Base-by-base conservation (phyloP, 2,888 invertebrate genomes). In the Lasioglossum marginatum region DNA sequence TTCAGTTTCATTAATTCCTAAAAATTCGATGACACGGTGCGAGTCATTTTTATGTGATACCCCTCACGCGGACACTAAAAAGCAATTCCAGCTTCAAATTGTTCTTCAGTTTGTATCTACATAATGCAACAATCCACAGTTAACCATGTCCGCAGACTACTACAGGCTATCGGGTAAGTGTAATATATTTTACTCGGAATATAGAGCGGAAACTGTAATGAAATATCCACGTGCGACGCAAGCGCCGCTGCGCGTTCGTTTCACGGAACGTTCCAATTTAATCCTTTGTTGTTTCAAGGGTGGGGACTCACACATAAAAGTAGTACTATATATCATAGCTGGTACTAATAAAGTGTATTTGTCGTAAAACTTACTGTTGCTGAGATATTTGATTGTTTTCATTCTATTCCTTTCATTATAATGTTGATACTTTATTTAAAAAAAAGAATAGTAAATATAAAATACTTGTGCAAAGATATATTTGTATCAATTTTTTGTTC, bases 1-100 rank as follows among this genome's bases (percentile, higher is more conserved):
- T 95, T 95, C 76, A 95, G 93, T 95, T 95, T 95, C 95, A 95
- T 95, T 88, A 94, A 95, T 92, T 73, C 88, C 87, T 91, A 90
- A 79, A 88, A 86, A 87, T 81, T 79, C 63, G 83, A 70, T 82
- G 73, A 73, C 81, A 86, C 86, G 52, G 70, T 82, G 80, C 43
- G 77, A 91, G 84, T 91, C 91, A 91, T 91, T 90, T 91, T 91
- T 77, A 71, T 76, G 77, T 79, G 77, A 83, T 85, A 88, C 77
- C n/a, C 73, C 79, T 80, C 60, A 57, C 77, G 43, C 79, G 79
- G 75, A 70, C 85, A 78, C 76, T 40, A 60, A 76, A 75, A 48
- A 73, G 77, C 60, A 82, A 85, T 80, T 82, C 77, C 82, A 82
- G 74, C 81, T 87, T 77, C 63, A 83, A 73, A 86, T 82, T 71